phyloP scores from a whole-genome alignment of 53 echinoderm and acorn worm genomes.

The Henricia sp. region DNA sequence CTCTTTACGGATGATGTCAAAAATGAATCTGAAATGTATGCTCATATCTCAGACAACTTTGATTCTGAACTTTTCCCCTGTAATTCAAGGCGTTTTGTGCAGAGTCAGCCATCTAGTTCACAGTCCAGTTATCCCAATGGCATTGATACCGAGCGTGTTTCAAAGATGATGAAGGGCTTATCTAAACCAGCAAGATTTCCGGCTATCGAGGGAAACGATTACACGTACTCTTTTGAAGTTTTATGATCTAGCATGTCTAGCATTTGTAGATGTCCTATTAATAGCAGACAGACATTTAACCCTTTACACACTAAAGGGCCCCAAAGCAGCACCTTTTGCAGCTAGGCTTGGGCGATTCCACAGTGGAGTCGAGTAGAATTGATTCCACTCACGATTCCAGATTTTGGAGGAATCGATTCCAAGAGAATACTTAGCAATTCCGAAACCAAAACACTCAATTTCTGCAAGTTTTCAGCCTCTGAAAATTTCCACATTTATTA shows the following conservation, averaged over 20 bases:
- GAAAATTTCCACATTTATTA: too few species aligned
- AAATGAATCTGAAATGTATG: conserved; percentile 80
- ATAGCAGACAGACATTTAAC: too few species aligned
- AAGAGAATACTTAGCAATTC: too few species aligned
- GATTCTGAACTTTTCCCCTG: conserved; percentile 83
- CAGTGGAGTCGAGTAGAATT: too few species aligned
- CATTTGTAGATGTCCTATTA: neutral
- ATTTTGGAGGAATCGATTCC: too few species aligned
- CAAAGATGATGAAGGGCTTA: conserved; percentile 75
- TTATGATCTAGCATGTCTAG: conserved; percentile 40
- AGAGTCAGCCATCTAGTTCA: conserved; percentile 32
- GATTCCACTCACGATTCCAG: too few species aligned
- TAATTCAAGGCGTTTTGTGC: neutral
- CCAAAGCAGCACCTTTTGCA: too few species aligned
- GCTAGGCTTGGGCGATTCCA: too few species aligned
- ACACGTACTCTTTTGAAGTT: conserved; percentile 88
- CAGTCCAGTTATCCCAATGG: conserved; percentile 32
- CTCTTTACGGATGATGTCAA: conserved; percentile 68
- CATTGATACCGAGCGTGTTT: conserved; percentile 67
- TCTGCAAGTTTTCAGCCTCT: too few species aligned
- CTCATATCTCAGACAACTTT: conserved; percentile 80
- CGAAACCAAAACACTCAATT: too few species aligned
- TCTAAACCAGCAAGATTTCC: conserved; percentile 81
- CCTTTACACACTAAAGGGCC: too few species aligned
- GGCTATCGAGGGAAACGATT: conserved; percentile 79